Evolutionary conservation across 2,888 invertebrate genomes (phyloP).

Genomic region (Trachelus iudaicus): DNA sequence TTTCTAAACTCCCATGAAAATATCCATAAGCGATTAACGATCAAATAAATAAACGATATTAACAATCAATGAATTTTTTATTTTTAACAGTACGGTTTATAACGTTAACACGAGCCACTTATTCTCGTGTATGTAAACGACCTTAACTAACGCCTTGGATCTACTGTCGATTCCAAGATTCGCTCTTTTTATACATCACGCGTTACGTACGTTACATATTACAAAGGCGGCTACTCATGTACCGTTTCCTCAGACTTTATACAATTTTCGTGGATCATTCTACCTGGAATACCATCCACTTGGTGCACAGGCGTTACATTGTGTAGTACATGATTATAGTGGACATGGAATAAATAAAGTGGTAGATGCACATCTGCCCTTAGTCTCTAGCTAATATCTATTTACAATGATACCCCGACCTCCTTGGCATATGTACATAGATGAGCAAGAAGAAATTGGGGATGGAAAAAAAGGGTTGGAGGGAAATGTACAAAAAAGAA

Average conservation of each 20-base stretch:
- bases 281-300: background rate
- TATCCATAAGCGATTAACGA: background rate
- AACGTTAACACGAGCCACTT: background rate
- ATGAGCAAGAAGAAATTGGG: background rate
- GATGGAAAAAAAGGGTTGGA: background rate
- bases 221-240: background rate
- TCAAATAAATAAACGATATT: background rate
- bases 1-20: background rate
- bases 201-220: constrained; percentile 27
- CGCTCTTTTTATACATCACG: background rate
- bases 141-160: background rate
- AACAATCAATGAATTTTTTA: constrained; percentile 12
- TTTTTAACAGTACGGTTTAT: constrained; percentile 19
- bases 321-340: background rate
- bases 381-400: background rate
- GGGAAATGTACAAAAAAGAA: background rate
- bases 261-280: background rate
- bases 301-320: background rate
- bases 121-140: background rate
- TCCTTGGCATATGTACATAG: background rate
- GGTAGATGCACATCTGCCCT: background rate
- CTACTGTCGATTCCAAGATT: background rate
- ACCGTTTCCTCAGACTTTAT: background rate
- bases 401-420: background rate
- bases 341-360: background rate